Evolutionary conservation across 1,140 invertebrate species (phyloP), one percentile per base, ranked within the genome.

Genomic region (Metopolophium dirhodum): DNA sequence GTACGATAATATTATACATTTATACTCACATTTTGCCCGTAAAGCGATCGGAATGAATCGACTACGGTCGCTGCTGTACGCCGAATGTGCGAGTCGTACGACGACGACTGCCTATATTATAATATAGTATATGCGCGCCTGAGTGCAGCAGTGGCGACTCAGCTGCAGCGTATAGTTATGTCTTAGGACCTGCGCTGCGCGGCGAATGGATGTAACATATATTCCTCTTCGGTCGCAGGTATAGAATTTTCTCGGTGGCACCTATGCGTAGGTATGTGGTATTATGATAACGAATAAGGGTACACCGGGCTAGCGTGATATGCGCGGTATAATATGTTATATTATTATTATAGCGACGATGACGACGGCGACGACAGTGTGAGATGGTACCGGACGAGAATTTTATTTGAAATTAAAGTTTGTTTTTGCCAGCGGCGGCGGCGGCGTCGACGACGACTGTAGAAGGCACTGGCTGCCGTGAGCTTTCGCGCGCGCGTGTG

Each of bases 1-100:
- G 6, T 35, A 82, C 37, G 22, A 37, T 41, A 83, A 22, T 2
- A n/a, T 41, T 41, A 41, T 41, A 41, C 41, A 47, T 8, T n/a
- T 51, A 82, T 92, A 92, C 91, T 93, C 18, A 93, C 91, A 93
- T 93, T 83, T 85, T 57, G 77, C 57, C 49, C 26, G 82, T 37
- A 86, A 54, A 51, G 41, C 91, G 49, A 41, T 93, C 22, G 82
- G 82, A 30, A 47, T 26, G 51, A 22, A 7, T 41, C 23, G 89
- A 90, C 89, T 26, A 41, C 51, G 35, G 88, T 14, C 51, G 86
- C 41, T 86, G 9, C 45, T 41, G 61, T 77, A n/a, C 47, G 47
- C 49, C 49, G n/a, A 49, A 49, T 3, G 87, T 51, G 20, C 47
- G 7, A 49, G 35, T 26, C 35, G 83, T 41, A 9, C 83, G 41